phyloP scores from a whole-genome alignment of 2,888 invertebrate genomes.

The Torymus auratus region DNA sequence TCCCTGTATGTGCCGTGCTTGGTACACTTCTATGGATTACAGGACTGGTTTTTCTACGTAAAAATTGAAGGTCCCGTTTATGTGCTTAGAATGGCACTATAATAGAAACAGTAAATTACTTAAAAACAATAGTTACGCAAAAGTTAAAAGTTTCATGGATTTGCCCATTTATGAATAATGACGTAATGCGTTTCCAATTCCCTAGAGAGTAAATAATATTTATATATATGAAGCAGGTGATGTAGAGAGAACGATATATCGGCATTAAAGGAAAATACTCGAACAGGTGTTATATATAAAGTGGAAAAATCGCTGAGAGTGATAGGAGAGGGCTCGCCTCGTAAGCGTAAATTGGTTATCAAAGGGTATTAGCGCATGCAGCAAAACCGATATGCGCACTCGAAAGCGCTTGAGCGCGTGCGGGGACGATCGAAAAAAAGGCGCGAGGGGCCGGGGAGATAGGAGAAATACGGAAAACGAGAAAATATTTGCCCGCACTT shows the following conservation, averaged over 20 bases:
- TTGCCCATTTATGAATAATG: no score
- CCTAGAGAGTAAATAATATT: no score
- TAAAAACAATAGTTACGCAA: no score
- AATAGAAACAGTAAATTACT: no score
- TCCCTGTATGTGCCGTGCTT: no score
- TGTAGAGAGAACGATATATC: conserved; percentile 47
- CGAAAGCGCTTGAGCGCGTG: conserved; percentile 23
- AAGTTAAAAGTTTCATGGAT: no score
- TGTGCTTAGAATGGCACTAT: no score
- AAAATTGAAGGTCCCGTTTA: no score
- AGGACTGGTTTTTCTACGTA: no score
- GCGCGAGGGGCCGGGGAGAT: conserved; percentile 21
- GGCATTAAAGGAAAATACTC: conserved; percentile 28
- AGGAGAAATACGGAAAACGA: conserved; percentile 54
- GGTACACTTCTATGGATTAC: no score
- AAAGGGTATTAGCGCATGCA: conserved; percentile 71
- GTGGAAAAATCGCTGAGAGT: conserved; percentile 45
- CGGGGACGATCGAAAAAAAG: conserved; percentile 34
- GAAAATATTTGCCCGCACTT: conserved; percentile 71
- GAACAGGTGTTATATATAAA: conserved; percentile 11
- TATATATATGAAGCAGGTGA: neutral
- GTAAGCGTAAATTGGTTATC: conserved; percentile 74
- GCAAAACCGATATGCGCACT: conserved; percentile 65
- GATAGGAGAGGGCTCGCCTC: conserved; percentile 29
- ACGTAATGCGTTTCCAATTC: no score